phyloP scores from a whole-genome alignment of 2,888 invertebrate genomes.

The Lottia gigantea region DNA sequence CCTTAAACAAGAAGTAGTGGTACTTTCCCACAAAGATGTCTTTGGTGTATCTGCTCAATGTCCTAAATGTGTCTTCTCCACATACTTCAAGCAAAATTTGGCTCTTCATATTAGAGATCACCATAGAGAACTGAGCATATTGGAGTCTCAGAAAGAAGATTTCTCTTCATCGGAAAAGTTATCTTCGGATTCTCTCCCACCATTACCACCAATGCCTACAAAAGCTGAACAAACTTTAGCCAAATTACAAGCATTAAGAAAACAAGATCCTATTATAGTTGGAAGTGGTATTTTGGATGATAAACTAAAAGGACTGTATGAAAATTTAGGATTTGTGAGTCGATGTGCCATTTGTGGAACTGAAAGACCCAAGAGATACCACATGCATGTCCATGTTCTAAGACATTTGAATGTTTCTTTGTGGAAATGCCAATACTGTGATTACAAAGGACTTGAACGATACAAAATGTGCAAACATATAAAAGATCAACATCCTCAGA shows the following conservation, averaged over 20 bases:
- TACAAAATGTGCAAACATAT: constrained; percentile 40
- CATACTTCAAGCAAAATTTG: constrained; percentile 30
- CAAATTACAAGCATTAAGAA: background rate
- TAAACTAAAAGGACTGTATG: constrained; percentile 33
- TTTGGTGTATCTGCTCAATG: constrained; percentile 44
- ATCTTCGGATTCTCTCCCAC: background rate
- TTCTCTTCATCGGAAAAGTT: background rate
- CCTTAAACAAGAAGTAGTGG: constrained; percentile 26
- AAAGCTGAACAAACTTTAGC: background rate
- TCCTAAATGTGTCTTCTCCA: constrained; percentile 43
- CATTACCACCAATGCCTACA: background rate
- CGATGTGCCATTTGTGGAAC: constrained; percentile 53
- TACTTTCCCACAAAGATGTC: constrained; percentile 43
- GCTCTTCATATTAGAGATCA: constrained; percentile 33
- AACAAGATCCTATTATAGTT: constrained; percentile 31
- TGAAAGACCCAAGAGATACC: constrained; percentile 50
- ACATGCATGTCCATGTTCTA: constrained; percentile 54
- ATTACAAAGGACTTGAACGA: constrained; percentile 40
- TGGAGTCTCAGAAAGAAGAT: constrained; percentile 20
- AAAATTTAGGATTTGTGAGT: constrained; percentile 37
- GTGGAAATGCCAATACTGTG: constrained; percentile 53
- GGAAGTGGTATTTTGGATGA: constrained; percentile 38
- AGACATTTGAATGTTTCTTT: constrained; percentile 54
- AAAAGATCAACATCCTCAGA: constrained; percentile 34
- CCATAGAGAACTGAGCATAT: constrained; percentile 35